phyloP scores from a whole-genome alignment of 2,113 vertebrate species.

The Poeciliopsis retropinna region DNA sequence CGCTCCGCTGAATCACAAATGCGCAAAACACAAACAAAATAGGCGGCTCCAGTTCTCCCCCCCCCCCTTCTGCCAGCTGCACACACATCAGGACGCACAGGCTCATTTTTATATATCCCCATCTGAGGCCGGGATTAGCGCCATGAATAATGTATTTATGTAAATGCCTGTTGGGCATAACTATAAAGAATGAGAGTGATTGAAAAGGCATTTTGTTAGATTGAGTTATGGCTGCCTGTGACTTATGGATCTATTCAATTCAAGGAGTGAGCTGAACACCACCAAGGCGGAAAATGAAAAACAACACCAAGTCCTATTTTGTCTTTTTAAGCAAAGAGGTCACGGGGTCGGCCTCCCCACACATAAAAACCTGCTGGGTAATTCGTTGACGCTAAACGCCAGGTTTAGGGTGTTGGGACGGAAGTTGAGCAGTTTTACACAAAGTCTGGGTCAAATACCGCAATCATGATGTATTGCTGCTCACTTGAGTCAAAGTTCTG shows the following conservation, averaged over 20 bases:
- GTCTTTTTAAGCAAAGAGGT: slow-evolving; percentile 37
- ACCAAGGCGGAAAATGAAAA: slow-evolving; percentile 26
- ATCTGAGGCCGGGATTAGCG: slow-evolving; percentile 73
- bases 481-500: too few species aligned
- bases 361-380: neutral
- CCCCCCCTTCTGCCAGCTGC: slow-evolving; percentile 45
- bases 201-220: slow-evolving; percentile 73
- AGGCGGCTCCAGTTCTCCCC: slow-evolving; percentile 58
- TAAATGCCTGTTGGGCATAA: slow-evolving; percentile 73
- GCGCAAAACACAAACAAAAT: slow-evolving; percentile 73
- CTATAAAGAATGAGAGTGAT: slow-evolving; percentile 76
- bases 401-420: neutral
- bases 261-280: slow-evolving; percentile 15
- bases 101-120: slow-evolving; percentile 66
- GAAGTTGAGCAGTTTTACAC: neutral
- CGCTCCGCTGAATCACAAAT: slow-evolving; percentile 69
- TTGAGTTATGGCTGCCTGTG: slow-evolving; percentile 63
- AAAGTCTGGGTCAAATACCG: neutral
- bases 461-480: too few species aligned
- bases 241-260: slow-evolving; percentile 61
- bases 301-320: slow-evolving; percentile 4
- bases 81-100: slow-evolving; percentile 60
- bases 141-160: slow-evolving; percentile 80
- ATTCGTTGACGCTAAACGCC: neutral
- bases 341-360: slow-evolving; percentile 41